Evolutionary conservation across 1,140 invertebrate species (phyloP).

Genomic region (Drosophila saltans): DNA sequence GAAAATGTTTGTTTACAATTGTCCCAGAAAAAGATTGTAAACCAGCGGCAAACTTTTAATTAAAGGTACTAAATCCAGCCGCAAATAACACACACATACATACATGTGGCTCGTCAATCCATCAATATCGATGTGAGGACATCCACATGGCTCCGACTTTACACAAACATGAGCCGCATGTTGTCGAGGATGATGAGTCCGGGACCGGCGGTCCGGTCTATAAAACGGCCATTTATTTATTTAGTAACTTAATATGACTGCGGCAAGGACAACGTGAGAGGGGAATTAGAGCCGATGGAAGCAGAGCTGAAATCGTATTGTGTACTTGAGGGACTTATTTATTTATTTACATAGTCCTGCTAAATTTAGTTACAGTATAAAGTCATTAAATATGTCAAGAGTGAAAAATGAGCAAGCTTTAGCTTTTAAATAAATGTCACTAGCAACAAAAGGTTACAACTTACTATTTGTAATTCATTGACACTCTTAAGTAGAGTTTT

Average conservation of each 20-base stretch:
- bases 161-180: conserved; percentile 54
- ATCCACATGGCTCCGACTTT: conserved; percentile 35
- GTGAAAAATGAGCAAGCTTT: conserved; percentile 5
- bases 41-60: conserved; percentile 46
- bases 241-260: conserved; percentile 54
- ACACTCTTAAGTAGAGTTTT: background rate
- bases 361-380: conserved; percentile 27
- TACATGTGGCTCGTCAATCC: conserved; percentile 26
- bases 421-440: background rate
- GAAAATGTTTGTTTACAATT: background rate
- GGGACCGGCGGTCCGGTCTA: background rate
- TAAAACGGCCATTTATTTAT: conserved; percentile 51
- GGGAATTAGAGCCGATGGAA: conserved; percentile 17
- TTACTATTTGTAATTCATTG: background rate
- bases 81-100: background rate
- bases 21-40: conserved; percentile 18
- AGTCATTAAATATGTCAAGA: conserved; percentile 11
- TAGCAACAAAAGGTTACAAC: background rate
- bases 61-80: conserved; percentile 19
- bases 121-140: conserved; percentile 34
- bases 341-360: conserved; percentile 50
- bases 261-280: background rate
- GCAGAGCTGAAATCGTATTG: background rate
- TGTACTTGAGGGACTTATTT: conserved; percentile 48
- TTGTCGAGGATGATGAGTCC: conserved; percentile 26